Base-by-base conservation (phyloP, 2,113 vertebrate species). In the Oryzias javanicus region DNA sequence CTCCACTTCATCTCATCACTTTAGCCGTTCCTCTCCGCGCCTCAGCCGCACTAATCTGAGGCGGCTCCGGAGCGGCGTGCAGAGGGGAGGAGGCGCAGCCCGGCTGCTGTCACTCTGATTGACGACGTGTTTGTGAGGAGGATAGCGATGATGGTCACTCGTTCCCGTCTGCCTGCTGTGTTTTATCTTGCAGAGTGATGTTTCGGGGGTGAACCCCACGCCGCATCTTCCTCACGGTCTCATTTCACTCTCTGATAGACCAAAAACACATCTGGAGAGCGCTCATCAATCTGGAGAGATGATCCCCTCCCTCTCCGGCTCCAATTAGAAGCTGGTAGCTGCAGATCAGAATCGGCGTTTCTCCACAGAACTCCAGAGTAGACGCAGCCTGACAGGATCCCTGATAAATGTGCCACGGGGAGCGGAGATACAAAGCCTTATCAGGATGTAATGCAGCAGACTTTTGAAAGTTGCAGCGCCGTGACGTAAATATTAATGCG, bases 201-300 rank as follows among this genome's bases (percentile, higher is more conserved):
- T 49, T 63, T 72, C 74, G 57, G 42, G 19, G 60, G 78, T 55
- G 67, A 66, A 57, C 78, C 79, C 70, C 58, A 74, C 73, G 78
- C 77, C 64, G 67, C 66, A 67, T 66, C 75, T 69, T 80, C 78
- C 80, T 78, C 59, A 77, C 68, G 74, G 82, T 89, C 86, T 89
- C 87, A 88, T 91, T 91, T 90, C 85, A 89, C 86, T 89, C 84
- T 89, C 86, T 90, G 85, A 89, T 89, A 88, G 90, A 90, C 86
- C 88, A 87, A 85, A 88, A 87, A 89, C 83, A 80, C 74, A 70
- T 81, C 74, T 6, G 18, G 67, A 74, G 69, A 59, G 82, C 70
- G 81, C 79, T 89, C 88, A 89, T 89, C 83, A 89, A 85, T 90
- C 88, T 85, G 73, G 42, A 52, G 60, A 80, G 82, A 86, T 87